Conservation (phyloP, 2,113 vertebrate species). For the Sakesphorus luctuosus region DNA sequence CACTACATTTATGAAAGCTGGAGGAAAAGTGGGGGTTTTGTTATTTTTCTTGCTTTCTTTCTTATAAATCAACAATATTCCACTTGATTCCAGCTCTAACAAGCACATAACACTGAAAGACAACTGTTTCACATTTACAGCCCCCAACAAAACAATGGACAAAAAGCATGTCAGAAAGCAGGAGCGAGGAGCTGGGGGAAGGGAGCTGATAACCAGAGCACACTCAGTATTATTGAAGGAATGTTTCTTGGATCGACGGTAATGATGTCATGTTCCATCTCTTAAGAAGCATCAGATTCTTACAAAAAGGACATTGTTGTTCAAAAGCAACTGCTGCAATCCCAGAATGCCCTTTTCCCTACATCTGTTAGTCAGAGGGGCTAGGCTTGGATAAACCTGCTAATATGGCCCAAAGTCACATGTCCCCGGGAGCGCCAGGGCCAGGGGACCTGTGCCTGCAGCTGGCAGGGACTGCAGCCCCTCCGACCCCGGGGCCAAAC, state of each 20-base stretch:
- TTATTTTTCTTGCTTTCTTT: constrained; percentile 3
- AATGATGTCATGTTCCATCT: constrained; percentile 79
- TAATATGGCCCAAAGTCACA: constrained; percentile 56
- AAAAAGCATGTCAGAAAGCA: constrained; percentile 71
- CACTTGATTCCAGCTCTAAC: constrained; percentile 53
- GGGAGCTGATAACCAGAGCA: constrained; percentile 68
- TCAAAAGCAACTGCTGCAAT: constrained; percentile 73
- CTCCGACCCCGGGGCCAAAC: neutral
- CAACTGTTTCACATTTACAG: constrained; percentile 66
- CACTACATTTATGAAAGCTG: neutral
- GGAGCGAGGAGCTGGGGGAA: constrained; percentile 58
- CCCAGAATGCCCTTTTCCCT: constrained; percentile 70
- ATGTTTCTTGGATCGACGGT: constrained; percentile 70
- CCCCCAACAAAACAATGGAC: constrained; percentile 61
- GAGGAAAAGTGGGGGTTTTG: neutral
- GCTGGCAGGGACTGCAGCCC: neutral
- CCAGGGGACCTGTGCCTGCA: neutral
- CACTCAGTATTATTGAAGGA: constrained; percentile 72
- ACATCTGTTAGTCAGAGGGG: constrained; percentile 72
- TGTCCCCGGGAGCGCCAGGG: neutral
- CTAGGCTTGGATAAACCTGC: constrained; percentile 59
- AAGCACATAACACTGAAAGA: constrained; percentile 61
- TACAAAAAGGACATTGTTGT: constrained; percentile 80
- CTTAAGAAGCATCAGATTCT: constrained; percentile 77
- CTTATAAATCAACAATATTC: constrained; percentile 52